Evolutionary conservation across 1,140 invertebrate genomes (phyloP).

Genomic region (Hesperophylax magnus): DNA sequence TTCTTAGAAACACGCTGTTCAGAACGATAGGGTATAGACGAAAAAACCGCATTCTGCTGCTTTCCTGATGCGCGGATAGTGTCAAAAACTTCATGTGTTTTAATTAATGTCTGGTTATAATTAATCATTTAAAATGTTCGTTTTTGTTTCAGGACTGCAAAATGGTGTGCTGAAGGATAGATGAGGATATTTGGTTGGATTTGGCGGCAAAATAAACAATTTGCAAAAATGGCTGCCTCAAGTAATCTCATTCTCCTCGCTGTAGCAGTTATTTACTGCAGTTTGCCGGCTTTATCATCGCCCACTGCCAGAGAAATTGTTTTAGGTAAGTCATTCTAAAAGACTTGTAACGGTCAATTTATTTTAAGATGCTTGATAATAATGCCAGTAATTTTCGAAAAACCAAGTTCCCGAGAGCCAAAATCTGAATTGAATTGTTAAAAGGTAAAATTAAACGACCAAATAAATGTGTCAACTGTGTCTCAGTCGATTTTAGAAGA

Average conservation of each 20-base stretch:
- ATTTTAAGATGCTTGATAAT: too few species aligned
- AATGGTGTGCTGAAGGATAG: conserved; percentile 26
- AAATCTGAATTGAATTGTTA: too few species aligned
- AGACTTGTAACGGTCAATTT: background rate
- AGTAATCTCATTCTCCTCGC: background rate
- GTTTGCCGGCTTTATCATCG: background rate
- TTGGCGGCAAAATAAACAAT: conserved; percentile 32
- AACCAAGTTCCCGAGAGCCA: too few species aligned
- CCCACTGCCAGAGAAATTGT: conserved; percentile 8
- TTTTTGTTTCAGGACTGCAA: conserved; percentile 10
- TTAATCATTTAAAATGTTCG: background rate
- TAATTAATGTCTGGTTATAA: background rate
- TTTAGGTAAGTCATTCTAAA: conserved; percentile 15
- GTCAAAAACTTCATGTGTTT: background rate
- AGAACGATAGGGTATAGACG: too few species aligned
- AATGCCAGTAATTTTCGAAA: too few species aligned
- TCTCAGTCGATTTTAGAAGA: too few species aligned
- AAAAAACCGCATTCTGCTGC: too few species aligned
- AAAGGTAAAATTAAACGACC: too few species aligned
- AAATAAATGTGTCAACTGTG: too few species aligned
- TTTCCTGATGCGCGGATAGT: too few species aligned
- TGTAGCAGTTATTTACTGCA: background rate
- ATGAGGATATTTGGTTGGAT: conserved; percentile 21
- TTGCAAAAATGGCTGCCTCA: conserved; percentile 24
- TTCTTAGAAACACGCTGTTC: too few species aligned